phyloP scores from a whole-genome alignment of 35 echinoderm and acorn worm species.

The Apostichopus parvimensis region DNA sequence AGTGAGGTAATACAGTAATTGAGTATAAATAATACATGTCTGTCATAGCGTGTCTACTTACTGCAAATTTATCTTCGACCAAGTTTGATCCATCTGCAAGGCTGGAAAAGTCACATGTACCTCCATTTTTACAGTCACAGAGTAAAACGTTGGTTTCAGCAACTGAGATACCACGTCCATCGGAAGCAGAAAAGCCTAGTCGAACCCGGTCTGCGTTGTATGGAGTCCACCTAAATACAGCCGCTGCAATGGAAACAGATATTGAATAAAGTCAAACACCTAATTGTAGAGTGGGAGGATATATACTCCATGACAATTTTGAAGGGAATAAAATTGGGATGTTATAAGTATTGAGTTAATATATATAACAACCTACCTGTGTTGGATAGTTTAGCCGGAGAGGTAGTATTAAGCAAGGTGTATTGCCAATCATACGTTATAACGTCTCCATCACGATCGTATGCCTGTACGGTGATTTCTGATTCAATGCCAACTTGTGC shows the following conservation, averaged over 20 bases:
- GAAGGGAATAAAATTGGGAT: too few species aligned
- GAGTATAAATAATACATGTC: too few species aligned
- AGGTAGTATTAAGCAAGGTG: slow-evolving; percentile 31
- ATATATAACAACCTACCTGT: not conserved
- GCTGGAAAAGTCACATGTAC: slow-evolving; percentile 67
- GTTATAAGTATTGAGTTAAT: too few species aligned
- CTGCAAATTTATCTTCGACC: slow-evolving; percentile 70
- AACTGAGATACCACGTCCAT: slow-evolving; percentile 50
- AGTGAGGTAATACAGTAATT: too few species aligned
- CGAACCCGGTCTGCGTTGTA: slow-evolving; percentile 48
- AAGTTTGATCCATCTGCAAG: slow-evolving; percentile 56
- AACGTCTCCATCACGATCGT: slow-evolving; percentile 69
- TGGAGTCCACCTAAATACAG: slow-evolving; percentile 78
- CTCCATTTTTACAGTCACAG: slow-evolving; percentile 80
- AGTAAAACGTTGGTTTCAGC: slow-evolving; percentile 59
- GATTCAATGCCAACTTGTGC: slow-evolving; percentile 26
- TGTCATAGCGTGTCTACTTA: slow-evolving; percentile 32
- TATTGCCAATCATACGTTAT: slow-evolving; percentile 64
- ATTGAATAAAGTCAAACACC: not conserved
- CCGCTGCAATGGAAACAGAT: slow-evolving; percentile 54
- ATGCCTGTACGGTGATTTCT: slow-evolving; percentile 60
- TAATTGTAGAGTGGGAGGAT: too few species aligned
- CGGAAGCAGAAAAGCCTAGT: slow-evolving; percentile 65
- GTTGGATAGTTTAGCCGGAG: slow-evolving; percentile 1
- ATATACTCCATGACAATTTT: too few species aligned